phyloP scores from a whole-genome alignment of 2,888 invertebrate genomes.

The Drosophila gaucha region DNA sequence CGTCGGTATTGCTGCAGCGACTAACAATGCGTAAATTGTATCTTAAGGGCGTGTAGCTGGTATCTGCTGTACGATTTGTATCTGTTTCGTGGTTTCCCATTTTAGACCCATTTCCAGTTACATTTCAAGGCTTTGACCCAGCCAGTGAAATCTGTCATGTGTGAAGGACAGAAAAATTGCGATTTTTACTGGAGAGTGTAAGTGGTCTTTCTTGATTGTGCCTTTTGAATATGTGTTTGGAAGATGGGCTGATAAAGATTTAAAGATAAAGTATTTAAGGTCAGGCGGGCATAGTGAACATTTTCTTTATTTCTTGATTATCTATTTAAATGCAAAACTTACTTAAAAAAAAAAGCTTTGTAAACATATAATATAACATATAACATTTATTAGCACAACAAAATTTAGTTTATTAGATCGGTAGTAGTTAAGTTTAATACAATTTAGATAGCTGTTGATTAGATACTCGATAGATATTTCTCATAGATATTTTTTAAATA shows the following conservation, averaged over 20 bases:
- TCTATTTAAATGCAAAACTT: too few relatives aligned
- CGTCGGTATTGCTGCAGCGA: conserved; percentile 52
- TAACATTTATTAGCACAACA: too few relatives aligned
- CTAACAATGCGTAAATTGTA: conserved; percentile 65
- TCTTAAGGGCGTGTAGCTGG: conserved; percentile 65
- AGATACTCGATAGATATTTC: too few relatives aligned
- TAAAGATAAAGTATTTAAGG: not conserved
- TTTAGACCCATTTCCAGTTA: conserved; percentile 16
- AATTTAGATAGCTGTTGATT: too few relatives aligned
- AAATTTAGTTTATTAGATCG: too few relatives aligned
- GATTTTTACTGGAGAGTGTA: not conserved
- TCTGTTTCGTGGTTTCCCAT: conserved; percentile 31
- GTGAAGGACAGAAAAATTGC: conserved; percentile 5
- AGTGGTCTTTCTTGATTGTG: not conserved
- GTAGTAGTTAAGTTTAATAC: too few relatives aligned
- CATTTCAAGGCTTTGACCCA: conserved; percentile 7
- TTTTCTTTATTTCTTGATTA: too few relatives aligned
- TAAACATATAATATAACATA: too few relatives aligned
- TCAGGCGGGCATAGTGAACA: not conserved
- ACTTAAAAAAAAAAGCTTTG: too few relatives aligned
- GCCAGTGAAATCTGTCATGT: conserved; percentile 20
- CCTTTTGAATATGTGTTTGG: not conserved
- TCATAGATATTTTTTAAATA: too few relatives aligned
- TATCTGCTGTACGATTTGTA: conserved; percentile 53
- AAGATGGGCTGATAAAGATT: not conserved